phyloP scores from a whole-genome alignment of 2,888 invertebrate species.

The Neria commutata region DNA sequence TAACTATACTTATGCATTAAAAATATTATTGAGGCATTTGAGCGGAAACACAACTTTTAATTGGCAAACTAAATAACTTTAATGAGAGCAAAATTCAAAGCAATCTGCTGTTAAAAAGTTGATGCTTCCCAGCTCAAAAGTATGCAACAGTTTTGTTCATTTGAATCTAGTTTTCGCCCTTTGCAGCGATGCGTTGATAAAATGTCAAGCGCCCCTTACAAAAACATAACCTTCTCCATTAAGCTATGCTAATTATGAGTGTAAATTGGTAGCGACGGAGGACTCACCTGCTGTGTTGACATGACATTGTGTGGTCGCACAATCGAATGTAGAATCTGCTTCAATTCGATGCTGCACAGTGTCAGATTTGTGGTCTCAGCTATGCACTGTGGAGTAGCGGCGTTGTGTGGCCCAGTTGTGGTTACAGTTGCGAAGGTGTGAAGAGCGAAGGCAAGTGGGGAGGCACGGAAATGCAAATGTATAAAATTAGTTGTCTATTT shows the following conservation, averaged over 20 bases:
- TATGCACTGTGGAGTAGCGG: conserved; percentile 71
- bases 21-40: too few species aligned
- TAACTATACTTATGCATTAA: too few species aligned
- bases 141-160: neutral
- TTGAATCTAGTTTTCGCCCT: neutral
- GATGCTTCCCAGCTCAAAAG: neutral
- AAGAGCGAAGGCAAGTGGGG: neutral
- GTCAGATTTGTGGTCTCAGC: conserved; percentile 70
- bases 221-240: neutral
- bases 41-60: neutral
- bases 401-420: too few species aligned
- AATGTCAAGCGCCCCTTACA: neutral
- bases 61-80: neutral
- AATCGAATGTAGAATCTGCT: conserved; percentile 80
- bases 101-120: neutral
- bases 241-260: neutral
- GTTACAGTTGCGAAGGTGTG: conserved; percentile 73
- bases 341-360: conserved; percentile 71
- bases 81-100: neutral
- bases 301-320: conserved; percentile 78
- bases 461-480: neutral
- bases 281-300: conserved; percentile 66
- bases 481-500: neutral
- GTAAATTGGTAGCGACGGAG: too few species aligned
- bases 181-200: neutral